Base-by-base conservation (phyloP, 2,797 vertebrate genomes). In the Anguilla anguilla region DNA sequence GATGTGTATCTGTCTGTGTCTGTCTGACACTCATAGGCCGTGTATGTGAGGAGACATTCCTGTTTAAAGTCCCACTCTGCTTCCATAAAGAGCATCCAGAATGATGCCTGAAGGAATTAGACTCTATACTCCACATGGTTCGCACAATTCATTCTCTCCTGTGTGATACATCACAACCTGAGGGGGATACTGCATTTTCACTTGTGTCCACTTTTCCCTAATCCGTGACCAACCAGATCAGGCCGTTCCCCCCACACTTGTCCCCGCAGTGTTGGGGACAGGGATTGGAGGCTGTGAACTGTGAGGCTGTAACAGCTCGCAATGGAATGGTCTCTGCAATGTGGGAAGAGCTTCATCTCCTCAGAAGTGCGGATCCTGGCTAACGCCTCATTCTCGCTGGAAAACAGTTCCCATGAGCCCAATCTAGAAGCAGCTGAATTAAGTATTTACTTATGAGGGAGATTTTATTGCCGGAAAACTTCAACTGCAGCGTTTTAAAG, bases 371-470 rank as follows among this genome's bases (percentile, higher is more conserved):
- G 55, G 25, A 77, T 3, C 46, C 57, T 59, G 39, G 86, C 77
- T 57, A 31, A 61, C 39, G 43, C 57, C 86, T 67, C 57, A 67
- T 87, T 82, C 43, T n/a, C 31, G n/a, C 35, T 82, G 53, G 59
- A 87, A 53, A 87, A 67, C 57, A 83, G 86, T 64, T 67, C 86
- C 79, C 86, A 43, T 49, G 55, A 87, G 86, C 67, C 25, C 81
- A 39, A 82, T 87, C 39, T 82, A 87, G 49, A 74, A 87, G 39
- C 53, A 64, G 74, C 59, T 72, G 55, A 87, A 87, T 67, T 57
- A 87, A 79, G 86, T 72, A 83, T 83, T 39, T 59, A 67, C 64
- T 87, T 67, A 67, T 83, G 22, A 82, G 25, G 46, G 43, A n/a
- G 5, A 22, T 51, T n/a, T 82, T 49, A 82, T 49, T n/a, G 1